phyloP scores from a whole-genome alignment of 2,797 vertebrate species.

The Arrhamphus sclerolepis region DNA sequence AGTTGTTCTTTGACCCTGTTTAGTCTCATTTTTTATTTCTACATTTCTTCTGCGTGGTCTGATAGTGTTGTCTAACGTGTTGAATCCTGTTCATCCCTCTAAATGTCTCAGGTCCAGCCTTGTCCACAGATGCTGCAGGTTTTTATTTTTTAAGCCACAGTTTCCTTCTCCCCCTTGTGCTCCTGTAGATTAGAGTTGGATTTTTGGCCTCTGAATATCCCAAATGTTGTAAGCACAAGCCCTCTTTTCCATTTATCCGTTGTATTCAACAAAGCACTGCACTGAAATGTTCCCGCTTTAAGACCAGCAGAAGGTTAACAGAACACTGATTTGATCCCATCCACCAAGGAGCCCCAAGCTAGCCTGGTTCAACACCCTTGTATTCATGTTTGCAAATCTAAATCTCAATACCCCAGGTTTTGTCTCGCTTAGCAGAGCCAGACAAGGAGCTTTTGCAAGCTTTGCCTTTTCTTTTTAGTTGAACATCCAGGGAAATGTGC shows the following conservation, averaged over 20 bases:
- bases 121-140: not conserved
- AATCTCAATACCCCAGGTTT: slow-evolving; percentile 62
- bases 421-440: slow-evolving; percentile 62
- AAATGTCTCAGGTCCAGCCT: not conserved
- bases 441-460: slow-evolving; percentile 49
- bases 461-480: slow-evolving; percentile 34
- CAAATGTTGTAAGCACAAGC: slow-evolving; percentile 45
- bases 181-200: slow-evolving; percentile 58
- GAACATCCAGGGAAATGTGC: slow-evolving; percentile 48
- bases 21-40: too few relatives aligned
- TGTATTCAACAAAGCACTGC: slow-evolving; percentile 46
- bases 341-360: slow-evolving; percentile 57
- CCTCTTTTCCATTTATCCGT: slow-evolving; percentile 46
- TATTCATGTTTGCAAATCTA: slow-evolving; percentile 46
- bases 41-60: too few relatives aligned
- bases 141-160: slow-evolving; percentile 36
- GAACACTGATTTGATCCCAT: slow-evolving; percentile 42
- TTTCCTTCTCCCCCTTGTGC: slow-evolving; percentile 39
- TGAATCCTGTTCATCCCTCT: not conserved
- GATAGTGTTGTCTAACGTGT: not conserved
- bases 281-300: slow-evolving; percentile 35
- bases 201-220: slow-evolving; percentile 43
- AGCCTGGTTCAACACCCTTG: slow-evolving; percentile 41
- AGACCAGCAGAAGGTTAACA: slow-evolving; percentile 53
- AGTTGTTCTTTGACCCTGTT: too few relatives aligned